phyloP scores from a whole-genome alignment of 2,113 vertebrate species.

The Psittacara wagleri region DNA sequence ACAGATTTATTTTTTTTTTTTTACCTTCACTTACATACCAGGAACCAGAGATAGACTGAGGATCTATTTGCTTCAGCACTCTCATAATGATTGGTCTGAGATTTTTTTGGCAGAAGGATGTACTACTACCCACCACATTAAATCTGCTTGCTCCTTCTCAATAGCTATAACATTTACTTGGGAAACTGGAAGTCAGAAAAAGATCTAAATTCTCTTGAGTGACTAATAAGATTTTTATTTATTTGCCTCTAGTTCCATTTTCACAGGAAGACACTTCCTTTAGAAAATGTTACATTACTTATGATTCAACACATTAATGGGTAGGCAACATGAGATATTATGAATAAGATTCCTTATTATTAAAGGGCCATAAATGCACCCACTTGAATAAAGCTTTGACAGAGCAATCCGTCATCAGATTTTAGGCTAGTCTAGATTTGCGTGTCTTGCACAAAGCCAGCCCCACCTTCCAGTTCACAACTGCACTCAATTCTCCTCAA shows the following conservation, averaged over 20 bases:
- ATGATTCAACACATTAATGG: slow-evolving; percentile 22
- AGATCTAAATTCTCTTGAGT: background rate
- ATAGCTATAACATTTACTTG: background rate
- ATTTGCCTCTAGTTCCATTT: slow-evolving; percentile 21
- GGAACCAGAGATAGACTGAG: background rate
- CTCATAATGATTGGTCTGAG: background rate
- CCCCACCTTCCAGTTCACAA: background rate
- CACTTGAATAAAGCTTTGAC: slow-evolving; percentile 3
- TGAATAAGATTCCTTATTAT: background rate
- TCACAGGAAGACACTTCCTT: background rate
- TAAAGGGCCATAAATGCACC: background rate
- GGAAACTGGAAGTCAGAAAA: background rate
- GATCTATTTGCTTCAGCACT: background rate
- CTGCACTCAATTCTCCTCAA: background rate
- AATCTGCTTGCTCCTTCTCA: background rate
- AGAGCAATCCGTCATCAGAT: slow-evolving; percentile 4
- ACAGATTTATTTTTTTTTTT: background rate
- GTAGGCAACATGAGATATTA: background rate
- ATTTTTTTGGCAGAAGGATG: background rate
- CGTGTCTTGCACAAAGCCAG: background rate
- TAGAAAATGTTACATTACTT: background rate
- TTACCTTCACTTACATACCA: background rate
- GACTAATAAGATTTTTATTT: background rate
- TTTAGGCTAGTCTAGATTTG: slow-evolving; percentile 16
- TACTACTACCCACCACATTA: background rate